These are phyloP conservation scores for Percopsis omiscomaycus DNA, from an alignment of 2,797 vertebrate genomes.

Conservation along the genomic window DNA sequence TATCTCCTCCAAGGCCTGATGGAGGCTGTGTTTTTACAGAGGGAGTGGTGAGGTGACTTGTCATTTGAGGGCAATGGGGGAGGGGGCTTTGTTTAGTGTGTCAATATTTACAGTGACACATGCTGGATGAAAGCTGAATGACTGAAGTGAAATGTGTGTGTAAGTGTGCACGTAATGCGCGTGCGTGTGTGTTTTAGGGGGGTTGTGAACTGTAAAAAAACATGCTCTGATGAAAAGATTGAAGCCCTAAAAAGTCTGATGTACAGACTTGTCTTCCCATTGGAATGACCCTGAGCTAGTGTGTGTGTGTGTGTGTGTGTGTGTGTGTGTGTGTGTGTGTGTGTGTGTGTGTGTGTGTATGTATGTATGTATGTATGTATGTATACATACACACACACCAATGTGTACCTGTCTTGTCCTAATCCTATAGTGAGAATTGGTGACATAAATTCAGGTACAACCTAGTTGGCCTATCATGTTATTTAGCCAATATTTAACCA, in stretches of 20 bases:
- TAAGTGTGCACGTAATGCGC: conserved; percentile 22
- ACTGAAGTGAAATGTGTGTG: conserved; percentile 30
- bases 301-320: not conserved
- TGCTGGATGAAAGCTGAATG: conserved; percentile 53
- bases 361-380: not conserved
- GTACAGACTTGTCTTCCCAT: conserved; percentile 7
- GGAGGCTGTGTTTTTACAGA: conserved; percentile 50
- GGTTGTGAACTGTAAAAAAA: conserved; percentile 29
- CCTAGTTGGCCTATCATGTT: conserved; percentile 6
- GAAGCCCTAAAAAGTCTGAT: conserved; percentile 17
- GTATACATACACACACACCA: not conserved
- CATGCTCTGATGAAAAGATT: conserved; percentile 38
- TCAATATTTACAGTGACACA: conserved; percentile 77
- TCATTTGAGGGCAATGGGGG: conserved; percentile 53
- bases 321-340: not conserved
- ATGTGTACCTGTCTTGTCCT: too few species aligned
- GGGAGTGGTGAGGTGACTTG: conserved; percentile 55
- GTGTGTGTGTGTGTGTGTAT: not conserved
- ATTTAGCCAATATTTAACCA: conserved; percentile 36
- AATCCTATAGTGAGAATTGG: too few species aligned
- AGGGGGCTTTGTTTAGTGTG: conserved; percentile 67
- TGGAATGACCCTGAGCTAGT: not conserved
- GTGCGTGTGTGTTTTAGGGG: not conserved
- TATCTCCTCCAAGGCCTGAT: conserved; percentile 42
- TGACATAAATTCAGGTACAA: conserved; percentile 3